Conservation (phyloP, 2,113 vertebrate species). For the Melanotaenia duboulayi region DNA sequence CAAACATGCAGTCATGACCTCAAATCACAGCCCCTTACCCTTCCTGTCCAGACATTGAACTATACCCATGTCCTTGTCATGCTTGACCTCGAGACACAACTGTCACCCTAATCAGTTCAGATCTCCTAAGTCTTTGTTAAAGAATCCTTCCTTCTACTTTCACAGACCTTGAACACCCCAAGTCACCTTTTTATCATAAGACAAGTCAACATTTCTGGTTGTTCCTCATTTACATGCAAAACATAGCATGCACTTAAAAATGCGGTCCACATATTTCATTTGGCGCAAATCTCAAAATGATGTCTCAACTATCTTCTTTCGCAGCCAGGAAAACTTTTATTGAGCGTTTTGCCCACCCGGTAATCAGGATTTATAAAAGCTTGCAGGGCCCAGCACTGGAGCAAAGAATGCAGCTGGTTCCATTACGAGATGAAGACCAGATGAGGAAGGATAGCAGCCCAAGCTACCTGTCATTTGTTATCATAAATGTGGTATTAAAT, state of each 20-base stretch:
- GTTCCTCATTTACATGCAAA: background rate
- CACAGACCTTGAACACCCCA: slow-evolving; percentile 15
- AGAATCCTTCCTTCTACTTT: slow-evolving; percentile 34
- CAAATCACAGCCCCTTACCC: slow-evolving; percentile 52
- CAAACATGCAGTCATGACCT: slow-evolving; percentile 51
- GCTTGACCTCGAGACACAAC: slow-evolving; percentile 50
- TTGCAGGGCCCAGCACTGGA: slow-evolving; percentile 17
- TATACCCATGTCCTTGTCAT: slow-evolving; percentile 53
- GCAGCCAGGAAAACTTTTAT: slow-evolving; percentile 59
- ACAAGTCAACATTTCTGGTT: slow-evolving; percentile 8
- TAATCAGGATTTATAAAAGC: slow-evolving; percentile 50
- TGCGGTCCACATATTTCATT: slow-evolving; percentile 19
- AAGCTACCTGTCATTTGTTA: slow-evolving; percentile 77
- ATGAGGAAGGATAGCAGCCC: slow-evolving; percentile 58
- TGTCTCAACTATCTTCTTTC: slow-evolving; percentile 40
- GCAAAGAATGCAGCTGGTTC: slow-evolving; percentile 74
- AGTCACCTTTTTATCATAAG: background rate
- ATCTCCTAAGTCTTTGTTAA: slow-evolving; percentile 17
- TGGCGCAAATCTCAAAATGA: slow-evolving; percentile 2
- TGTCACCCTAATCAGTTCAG: slow-evolving; percentile 27
- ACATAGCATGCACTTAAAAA: background rate
- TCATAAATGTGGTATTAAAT: slow-evolving; percentile 80
- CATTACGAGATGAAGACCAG: slow-evolving; percentile 70
- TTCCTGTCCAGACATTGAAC: slow-evolving; percentile 76
- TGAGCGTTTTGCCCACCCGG: slow-evolving; percentile 54